A percentile compares a stretch with the other conserved stretches of the same genome.
Evolutionary conservation across 1,140 invertebrate species (phyloP).

Genomic region (Phocides pigmalion): DNA sequence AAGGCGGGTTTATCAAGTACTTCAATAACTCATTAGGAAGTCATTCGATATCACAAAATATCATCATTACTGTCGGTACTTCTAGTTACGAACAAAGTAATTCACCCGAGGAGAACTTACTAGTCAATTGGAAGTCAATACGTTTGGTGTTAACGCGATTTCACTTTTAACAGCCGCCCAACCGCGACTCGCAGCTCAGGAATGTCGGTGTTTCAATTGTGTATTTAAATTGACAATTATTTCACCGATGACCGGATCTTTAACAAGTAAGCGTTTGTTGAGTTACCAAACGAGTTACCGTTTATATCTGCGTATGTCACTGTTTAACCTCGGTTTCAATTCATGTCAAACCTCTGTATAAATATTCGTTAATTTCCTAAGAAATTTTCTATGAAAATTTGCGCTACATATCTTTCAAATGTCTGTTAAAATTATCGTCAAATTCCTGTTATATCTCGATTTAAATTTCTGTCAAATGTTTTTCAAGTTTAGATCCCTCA

Average conservation of each 20-base stretch:
- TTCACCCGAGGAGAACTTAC: slow-evolving; percentile 7
- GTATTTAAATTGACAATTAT: slow-evolving; percentile 11
- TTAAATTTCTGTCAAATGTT: too few species aligned
- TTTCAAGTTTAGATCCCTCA: too few species aligned
- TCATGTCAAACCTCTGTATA: too few species aligned
- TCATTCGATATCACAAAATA: background rate
- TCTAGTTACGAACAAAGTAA: background rate
- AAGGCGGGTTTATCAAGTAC: background rate
- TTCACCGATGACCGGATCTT: background rate
- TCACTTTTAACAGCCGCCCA: slow-evolving; percentile 20
- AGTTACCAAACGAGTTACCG: too few species aligned
- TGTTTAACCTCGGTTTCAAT: too few species aligned
- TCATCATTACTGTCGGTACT: background rate
- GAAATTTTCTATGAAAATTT: too few species aligned
- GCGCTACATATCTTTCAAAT: too few species aligned
- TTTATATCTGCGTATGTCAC: too few species aligned
- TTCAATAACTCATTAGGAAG: background rate
- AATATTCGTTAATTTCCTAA: too few species aligned
- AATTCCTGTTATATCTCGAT: too few species aligned
- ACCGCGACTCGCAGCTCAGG: slow-evolving; percentile 19
- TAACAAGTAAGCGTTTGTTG: too few species aligned
- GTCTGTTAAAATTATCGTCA: too few species aligned
- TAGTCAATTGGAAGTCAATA: slow-evolving; percentile 20
- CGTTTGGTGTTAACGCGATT: slow-evolving; percentile 18
- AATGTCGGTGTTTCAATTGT: slow-evolving; percentile 18